phyloP scores from a whole-genome alignment of 1,140 invertebrate genomes.

The Pemphigus obesinymphae region DNA sequence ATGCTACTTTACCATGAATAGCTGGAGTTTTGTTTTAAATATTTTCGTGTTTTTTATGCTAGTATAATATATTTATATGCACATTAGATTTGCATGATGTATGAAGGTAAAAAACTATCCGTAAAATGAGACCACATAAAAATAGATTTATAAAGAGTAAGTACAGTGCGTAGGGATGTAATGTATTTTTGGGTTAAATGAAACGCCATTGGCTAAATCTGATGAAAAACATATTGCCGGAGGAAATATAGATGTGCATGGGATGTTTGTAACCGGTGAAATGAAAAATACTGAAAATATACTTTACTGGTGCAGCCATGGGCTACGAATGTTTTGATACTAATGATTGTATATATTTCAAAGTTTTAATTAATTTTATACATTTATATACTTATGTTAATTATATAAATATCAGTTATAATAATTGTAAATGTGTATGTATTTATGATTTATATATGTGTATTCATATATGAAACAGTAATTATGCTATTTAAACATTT shows the following conservation, averaged over 20 bases:
- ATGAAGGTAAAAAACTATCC: conserved; percentile 18
- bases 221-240: conserved; percentile 31
- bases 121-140: conserved; percentile 22
- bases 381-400: too few relatives aligned
- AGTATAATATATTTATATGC: conserved; percentile 17
- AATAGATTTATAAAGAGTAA: conserved; percentile 27
- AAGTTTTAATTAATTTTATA: background rate
- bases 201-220: conserved; percentile 31
- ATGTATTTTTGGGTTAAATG: conserved; percentile 19
- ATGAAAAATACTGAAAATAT: conserved; percentile 34
- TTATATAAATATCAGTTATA: too few relatives aligned
- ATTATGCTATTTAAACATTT: too few relatives aligned
- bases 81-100: conserved; percentile 9
- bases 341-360: background rate
- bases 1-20: background rate
- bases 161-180: conserved; percentile 15
- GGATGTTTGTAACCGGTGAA: conserved; percentile 18
- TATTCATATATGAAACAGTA: too few relatives aligned
- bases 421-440: too few relatives aligned
- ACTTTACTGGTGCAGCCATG: background rate
- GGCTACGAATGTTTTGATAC: conserved; percentile 1
- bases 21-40: background rate
- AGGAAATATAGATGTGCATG: background rate
- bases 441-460: too few relatives aligned
- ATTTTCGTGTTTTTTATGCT: background rate